These are phyloP conservation scores for Lepidotrigona ventralis DNA, from an alignment of 1,140 invertebrate species.

Conservation along the genomic window DNA sequence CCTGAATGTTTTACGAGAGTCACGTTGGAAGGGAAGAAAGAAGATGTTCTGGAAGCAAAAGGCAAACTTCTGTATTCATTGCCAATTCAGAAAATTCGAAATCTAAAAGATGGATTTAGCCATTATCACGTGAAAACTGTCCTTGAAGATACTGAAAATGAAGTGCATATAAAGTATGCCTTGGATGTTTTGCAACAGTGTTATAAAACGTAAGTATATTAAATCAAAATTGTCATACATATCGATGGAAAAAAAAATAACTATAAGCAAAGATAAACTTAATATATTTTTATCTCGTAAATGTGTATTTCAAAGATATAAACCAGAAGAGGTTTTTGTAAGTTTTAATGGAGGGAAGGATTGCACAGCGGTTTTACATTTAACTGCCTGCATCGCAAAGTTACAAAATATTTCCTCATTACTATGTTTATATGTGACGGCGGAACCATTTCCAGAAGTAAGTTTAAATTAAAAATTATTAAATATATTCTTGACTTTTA, in stretches of 20 bases:
- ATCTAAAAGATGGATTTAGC: conserved; percentile 57
- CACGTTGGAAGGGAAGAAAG: conserved; percentile 77
- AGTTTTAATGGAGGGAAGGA: conserved; percentile 99
- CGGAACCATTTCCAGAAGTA: conserved; percentile 89
- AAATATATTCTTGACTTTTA: not conserved
- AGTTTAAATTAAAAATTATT: not conserved
- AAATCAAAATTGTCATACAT: not conserved
- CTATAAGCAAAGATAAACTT: not conserved
- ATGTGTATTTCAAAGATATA: conserved; percentile 77
- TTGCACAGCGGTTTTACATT: conserved; percentile 93
- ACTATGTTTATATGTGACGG: conserved; percentile 79
- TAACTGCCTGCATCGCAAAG: conserved; percentile 84
- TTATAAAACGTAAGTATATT: conserved; percentile 68
- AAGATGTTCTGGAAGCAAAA: conserved; percentile 69
- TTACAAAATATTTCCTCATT: conserved; percentile 73
- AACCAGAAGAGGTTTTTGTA: conserved; percentile 88
- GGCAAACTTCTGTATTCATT: conserved; percentile 67
- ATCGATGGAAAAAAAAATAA: not conserved
- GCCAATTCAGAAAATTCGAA: conserved; percentile 49
- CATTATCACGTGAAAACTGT: conserved; percentile 52
- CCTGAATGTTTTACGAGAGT: conserved; percentile 75
- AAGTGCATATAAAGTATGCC: conserved; percentile 65
- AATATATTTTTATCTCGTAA: not conserved
- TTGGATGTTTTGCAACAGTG: conserved; percentile 71
- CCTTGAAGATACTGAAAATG: conserved; percentile 49